Conservation (phyloP, 2,888 invertebrate species). For the Ypsolopha scabrella region DNA sequence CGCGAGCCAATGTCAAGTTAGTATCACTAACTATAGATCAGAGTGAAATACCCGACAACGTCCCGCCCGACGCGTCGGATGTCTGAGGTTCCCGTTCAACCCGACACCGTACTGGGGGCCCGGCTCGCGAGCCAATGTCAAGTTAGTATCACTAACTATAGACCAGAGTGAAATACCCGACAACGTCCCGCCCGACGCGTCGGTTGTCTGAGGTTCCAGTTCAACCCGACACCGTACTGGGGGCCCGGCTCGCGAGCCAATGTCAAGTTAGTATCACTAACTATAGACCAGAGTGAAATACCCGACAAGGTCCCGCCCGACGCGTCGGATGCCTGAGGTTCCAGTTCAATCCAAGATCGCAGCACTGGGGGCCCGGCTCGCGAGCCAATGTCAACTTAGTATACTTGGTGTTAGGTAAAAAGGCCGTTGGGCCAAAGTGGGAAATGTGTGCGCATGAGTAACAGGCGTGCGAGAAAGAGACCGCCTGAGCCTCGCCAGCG, state of each 20-base stretch:
- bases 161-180: background rate
- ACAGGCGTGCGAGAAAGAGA: no score
- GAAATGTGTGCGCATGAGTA: no score
- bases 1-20: no score
- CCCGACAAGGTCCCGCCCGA: background rate
- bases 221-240: background rate
- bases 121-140: constrained; percentile 82
- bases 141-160: constrained; percentile 60
- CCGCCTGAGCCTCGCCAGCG: constrained; percentile 32
- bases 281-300: background rate
- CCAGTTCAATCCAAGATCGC: background rate
- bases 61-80: background rate
- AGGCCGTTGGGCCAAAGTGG: background rate
- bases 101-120: constrained; percentile 30
- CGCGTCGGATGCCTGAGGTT: constrained; percentile 21
- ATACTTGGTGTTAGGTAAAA: background rate
- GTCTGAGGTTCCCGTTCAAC: background rate
- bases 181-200: background rate
- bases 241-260: no score
- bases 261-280: no score
- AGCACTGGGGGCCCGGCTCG: background rate
- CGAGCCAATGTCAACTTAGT: no score
- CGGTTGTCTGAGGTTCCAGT: background rate
- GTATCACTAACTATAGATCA: background rate
- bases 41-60: background rate